These are phyloP conservation scores for Mermis nigrescens DNA, from an alignment of 2,888 invertebrate species.

Conservation along the genomic window DNA sequence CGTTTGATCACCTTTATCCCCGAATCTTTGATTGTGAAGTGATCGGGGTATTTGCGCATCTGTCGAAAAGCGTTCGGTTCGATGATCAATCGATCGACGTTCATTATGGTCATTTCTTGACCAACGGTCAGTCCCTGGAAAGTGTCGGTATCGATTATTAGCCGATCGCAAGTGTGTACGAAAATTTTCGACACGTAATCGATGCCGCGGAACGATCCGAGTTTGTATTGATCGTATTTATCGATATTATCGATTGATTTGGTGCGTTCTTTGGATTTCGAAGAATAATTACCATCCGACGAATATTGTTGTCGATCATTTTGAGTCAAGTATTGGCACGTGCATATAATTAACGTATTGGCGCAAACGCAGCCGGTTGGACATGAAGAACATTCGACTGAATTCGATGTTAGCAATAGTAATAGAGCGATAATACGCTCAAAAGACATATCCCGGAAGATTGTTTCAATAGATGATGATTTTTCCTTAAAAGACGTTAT, in stretches of 20 bases:
- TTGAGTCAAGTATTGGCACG: background rate
- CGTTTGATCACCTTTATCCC: constrained; percentile 9
- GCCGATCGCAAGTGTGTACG: constrained; percentile 15
- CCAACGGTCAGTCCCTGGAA: constrained; percentile 14
- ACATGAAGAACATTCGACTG: too few relatives aligned
- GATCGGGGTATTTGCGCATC: constrained; percentile 15
- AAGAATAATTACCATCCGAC: background rate
- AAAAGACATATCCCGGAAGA: too few relatives aligned
- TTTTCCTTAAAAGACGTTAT: too few relatives aligned
- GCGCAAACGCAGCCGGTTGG: background rate
- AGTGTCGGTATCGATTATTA: constrained; percentile 17
- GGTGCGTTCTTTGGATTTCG: background rate
- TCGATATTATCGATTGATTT: background rate
- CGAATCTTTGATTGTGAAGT: constrained; percentile 16
- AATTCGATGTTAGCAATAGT: too few relatives aligned
- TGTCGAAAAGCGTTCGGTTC: constrained; percentile 17
- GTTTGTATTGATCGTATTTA: background rate
- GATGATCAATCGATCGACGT: constrained; percentile 15
- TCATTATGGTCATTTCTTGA: constrained; percentile 17
- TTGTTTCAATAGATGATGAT: too few relatives aligned
- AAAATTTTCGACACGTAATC: constrained; percentile 8
- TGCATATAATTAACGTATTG: background rate
- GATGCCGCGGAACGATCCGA: background rate
- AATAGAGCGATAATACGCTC: too few relatives aligned
- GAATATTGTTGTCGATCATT: background rate